Conservation (phyloP, 2,797 vertebrate genomes). For the Protonibea diacanthus region DNA sequence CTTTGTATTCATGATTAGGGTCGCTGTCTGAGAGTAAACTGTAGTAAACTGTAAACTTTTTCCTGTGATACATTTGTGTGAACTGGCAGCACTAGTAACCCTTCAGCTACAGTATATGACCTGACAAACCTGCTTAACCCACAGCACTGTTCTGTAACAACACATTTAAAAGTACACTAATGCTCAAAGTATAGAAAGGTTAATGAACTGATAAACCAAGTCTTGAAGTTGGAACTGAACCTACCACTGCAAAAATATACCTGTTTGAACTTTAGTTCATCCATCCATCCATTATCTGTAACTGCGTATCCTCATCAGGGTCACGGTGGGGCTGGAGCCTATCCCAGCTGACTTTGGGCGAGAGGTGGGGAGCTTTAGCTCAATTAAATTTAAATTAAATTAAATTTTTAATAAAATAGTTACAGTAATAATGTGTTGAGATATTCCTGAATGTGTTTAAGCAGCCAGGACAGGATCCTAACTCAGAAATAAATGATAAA, state of each 20-base stretch:
- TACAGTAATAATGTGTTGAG: neutral
- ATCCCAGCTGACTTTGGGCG: no score
- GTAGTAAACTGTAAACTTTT: no score
- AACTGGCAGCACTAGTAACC: neutral
- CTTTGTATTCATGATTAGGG: neutral
- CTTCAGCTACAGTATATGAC: neutral
- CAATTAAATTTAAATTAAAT: no score
- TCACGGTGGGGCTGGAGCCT: no score
- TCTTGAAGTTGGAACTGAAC: neutral
- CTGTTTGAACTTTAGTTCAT: neutral
- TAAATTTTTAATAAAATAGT: no score
- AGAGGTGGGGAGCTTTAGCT: neutral
- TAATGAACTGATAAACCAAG: neutral
- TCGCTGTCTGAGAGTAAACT: no score
- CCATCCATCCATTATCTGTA: no score
- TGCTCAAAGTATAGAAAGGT: neutral
- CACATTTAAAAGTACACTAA: neutral
- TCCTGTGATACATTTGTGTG: neutral
- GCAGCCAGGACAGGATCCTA: neutral
- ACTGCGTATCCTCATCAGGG: no score
- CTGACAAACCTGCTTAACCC: slow-evolving; percentile 35
- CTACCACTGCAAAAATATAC: neutral
- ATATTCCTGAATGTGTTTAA: neutral
- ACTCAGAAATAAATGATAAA: neutral
- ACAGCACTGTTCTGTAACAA: slow-evolving; percentile 7